phyloP scores from a whole-genome alignment of 2,797 vertebrate genomes.

The Mus spretus region DNA sequence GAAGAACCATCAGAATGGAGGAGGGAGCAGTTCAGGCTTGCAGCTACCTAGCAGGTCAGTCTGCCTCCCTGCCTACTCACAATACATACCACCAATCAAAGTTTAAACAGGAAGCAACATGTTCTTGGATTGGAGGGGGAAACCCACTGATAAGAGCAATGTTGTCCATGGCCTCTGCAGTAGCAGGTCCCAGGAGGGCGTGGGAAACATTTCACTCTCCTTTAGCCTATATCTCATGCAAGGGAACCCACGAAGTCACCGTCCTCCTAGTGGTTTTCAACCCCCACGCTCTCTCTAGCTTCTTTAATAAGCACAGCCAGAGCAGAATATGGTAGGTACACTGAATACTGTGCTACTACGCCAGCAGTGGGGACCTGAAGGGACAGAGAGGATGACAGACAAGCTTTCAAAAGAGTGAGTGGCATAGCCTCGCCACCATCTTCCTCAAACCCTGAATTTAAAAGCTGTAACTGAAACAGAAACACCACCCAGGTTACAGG shows the following conservation, averaged over 20 bases:
- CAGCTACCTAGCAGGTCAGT: background rate
- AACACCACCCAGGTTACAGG: background rate
- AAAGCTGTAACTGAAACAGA: constrained; percentile 30
- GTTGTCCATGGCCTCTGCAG: background rate
- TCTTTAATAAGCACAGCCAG: background rate
- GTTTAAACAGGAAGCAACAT: background rate
- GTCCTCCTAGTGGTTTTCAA: background rate
- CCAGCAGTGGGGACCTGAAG: background rate
- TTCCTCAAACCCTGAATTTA: background rate
- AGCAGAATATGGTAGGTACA: background rate
- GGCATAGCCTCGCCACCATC: background rate
- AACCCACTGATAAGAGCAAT: background rate
- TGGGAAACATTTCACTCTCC: background rate
- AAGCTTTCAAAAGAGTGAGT: background rate
- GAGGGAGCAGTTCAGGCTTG: background rate
- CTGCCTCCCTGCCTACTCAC: background rate
- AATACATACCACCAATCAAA: background rate
- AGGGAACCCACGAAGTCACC: background rate
- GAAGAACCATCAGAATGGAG: background rate
- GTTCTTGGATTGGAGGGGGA: background rate
- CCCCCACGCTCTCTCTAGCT: background rate
- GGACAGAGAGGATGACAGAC: background rate
- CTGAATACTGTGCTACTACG: background rate
- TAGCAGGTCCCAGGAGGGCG: constrained; percentile 8
- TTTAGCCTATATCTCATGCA: background rate